phyloP scores from a whole-genome alignment of 2,888 invertebrate species.

The Tuta absoluta region DNA sequence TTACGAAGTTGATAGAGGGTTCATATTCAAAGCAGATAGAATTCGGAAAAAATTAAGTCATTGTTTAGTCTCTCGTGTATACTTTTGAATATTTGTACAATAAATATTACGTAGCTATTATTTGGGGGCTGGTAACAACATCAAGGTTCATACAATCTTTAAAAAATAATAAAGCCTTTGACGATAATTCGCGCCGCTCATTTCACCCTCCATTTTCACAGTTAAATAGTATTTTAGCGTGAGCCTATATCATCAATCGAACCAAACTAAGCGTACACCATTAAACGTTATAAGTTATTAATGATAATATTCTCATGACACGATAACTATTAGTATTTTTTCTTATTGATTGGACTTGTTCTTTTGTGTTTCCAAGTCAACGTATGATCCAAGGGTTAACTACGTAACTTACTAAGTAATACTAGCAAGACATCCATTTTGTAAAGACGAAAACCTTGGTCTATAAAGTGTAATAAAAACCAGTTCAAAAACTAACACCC shows the following conservation, averaged over 20 bases:
- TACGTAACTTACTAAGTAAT: too few species aligned
- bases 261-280: conserved; percentile 12
- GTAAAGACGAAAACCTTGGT: too few species aligned
- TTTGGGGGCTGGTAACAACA: not conserved
- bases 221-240: conserved; percentile 22
- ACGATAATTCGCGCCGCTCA: not conserved
- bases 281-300: not conserved
- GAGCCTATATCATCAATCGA: not conserved
- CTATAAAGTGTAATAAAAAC: too few species aligned
- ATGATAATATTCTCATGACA: not conserved
- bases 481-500: too few species aligned
- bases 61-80: too few species aligned
- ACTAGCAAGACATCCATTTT: too few species aligned
- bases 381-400: too few species aligned
- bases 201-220: not conserved
- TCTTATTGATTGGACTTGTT: too few species aligned
- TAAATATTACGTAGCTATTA: not conserved
- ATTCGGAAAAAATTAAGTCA: too few species aligned
- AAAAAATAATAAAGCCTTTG: not conserved
- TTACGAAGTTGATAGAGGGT: too few species aligned
- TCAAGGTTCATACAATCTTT: not conserved
- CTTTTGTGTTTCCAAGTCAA: not conserved
- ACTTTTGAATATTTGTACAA: too few species aligned
- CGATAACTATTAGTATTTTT: not conserved
- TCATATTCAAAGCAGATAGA: too few species aligned